A percentile compares a stretch with the other conserved stretches of the same genome.
Conservation (phyloP, 2,113 vertebrate species). For the Pterocles burchelli region DNA sequence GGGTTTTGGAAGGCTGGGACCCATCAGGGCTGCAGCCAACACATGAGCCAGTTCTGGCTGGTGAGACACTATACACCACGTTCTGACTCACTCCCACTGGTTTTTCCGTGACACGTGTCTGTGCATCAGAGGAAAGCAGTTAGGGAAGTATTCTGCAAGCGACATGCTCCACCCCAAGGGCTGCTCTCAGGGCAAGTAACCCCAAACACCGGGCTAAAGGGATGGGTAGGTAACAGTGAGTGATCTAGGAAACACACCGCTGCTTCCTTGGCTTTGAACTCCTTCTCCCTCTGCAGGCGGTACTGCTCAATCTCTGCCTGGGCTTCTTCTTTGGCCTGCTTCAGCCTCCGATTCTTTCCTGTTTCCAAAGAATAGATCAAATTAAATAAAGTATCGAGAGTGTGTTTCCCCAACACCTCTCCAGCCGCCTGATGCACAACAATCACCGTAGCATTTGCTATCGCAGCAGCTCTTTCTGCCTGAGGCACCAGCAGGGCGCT, state of each 20-base stretch:
- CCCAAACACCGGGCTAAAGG: not conserved
- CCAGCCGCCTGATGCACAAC: accelerated
- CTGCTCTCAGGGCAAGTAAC: not conserved
- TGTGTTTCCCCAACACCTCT: accelerated
- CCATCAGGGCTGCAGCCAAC: not conserved
- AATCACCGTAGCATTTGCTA: accelerated
- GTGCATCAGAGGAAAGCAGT: not conserved
- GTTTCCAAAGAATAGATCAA: not conserved
- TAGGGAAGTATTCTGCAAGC: not conserved
- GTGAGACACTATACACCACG: accelerated
- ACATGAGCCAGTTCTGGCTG: not conserved
- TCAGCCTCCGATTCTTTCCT: constrained; percentile 96
- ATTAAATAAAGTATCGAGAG: not conserved
- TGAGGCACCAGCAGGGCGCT: not conserved
- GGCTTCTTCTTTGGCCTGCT: constrained; percentile 98
- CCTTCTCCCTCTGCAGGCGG: constrained; percentile 94
- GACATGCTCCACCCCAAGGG: accelerated
- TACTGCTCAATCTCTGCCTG: constrained; percentile 98
- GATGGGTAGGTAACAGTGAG: not conserved
- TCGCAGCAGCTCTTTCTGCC: not conserved
- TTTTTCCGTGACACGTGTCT: not conserved
- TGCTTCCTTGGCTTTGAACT: constrained; percentile 97
- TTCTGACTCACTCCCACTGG: not conserved
- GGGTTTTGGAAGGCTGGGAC: not conserved
- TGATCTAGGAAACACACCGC: constrained; percentile 76